Base-by-base conservation (phyloP, 2,113 vertebrate species). In the Arenaria interpres region DNA sequence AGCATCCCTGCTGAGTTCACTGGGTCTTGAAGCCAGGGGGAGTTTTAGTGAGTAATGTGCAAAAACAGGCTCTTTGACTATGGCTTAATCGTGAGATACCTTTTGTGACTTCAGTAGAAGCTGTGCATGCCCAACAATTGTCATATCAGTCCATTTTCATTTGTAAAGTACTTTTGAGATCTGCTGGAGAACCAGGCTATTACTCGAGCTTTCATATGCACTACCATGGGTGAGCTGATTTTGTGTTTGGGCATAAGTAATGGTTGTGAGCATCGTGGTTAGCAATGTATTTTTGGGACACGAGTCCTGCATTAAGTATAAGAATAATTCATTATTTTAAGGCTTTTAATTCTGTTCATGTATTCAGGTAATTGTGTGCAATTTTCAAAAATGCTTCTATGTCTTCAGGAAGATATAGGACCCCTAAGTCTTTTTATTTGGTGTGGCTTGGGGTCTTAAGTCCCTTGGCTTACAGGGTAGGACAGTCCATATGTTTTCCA, bases 1-100 rank as follows among this genome's bases (percentile, higher is more conserved):
- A 92, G 79, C 73, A n/a, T 50, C 83, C 85, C 88, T 81, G 75
- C 85, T 90, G 88, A 63, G 41, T 64, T 86, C 48, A 3, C 27
- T 68, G 73, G 35, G 33, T 77, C 82, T 94, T 60, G 79, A 92
- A 92, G 75, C 60, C 88, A 75, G 56, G 56, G 90, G 80, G 30
- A 81, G 48, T 95, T 94, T 85, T 89, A 72, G 83, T 94, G 80
- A 92, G 80, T 84, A 82, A 89, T 10, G 68, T 96, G 90, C 83
- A 53, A 88, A 89, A 94, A 21, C 83, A 89, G 95, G 90, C 73
- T 94, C 62, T 95, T 92, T 75, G 39, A n/a, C 48, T 93, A 33
- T 81, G 85, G 79, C 43, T 94, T 95, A 85, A 87, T 53, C 41
- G 57, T 87, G 51, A 90, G 56, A 90, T 84, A 18, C 5, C 7